Evolutionary conservation across 2,797 vertebrate species (phyloP), one percentile per base, ranked within the genome.

Genomic region (Dromococcyx pavoninus): DNA sequence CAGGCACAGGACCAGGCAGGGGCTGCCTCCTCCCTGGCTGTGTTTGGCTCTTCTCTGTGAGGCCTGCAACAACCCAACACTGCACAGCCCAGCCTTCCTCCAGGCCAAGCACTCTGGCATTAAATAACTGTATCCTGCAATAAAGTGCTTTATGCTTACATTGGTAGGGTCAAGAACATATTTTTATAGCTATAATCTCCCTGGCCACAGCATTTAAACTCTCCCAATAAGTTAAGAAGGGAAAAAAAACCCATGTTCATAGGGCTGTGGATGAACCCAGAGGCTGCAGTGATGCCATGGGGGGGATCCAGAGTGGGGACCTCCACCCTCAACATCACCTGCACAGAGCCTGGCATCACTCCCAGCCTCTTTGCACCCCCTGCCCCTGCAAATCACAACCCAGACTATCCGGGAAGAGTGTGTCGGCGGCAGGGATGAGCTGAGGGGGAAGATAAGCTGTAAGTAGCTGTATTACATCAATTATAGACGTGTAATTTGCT

Each of bases 401-500:
- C 66, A 33, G 60, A 48, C 33, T 48, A 22, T 11, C 41, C 1
- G 0, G 46, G 77, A 71, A 37, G 5, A 22, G 27, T 1, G 39
- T 23, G 78, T 12, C 12, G 30, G 60, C 1, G 46, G 86, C 44
- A 24, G 74, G 79, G 71, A 23, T 13, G 69, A 91, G 94, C 77
- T 10, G 54, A 75, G 21, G 48, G 35, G 82, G 86, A 53, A 82
- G 83, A 91, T 21, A 39, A 80, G 77, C 86, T 86, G 82, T 74
- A 67, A 94, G 73, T 66, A 94, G 89, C 87, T 74, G 85, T 60
- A 8, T 57, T 27, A 75, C 90, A 92, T 86, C 92, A 93, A 79
- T 89, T 84, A 89, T 22, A 58, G 89, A 86, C 76, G 86, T 73
- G 95, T 32, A 73, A 95, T 95, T 95, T 72, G 85, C 95, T 97